Conservation (phyloP, 1,140 invertebrate genomes). For the Pseudoatta argentina region DNA sequence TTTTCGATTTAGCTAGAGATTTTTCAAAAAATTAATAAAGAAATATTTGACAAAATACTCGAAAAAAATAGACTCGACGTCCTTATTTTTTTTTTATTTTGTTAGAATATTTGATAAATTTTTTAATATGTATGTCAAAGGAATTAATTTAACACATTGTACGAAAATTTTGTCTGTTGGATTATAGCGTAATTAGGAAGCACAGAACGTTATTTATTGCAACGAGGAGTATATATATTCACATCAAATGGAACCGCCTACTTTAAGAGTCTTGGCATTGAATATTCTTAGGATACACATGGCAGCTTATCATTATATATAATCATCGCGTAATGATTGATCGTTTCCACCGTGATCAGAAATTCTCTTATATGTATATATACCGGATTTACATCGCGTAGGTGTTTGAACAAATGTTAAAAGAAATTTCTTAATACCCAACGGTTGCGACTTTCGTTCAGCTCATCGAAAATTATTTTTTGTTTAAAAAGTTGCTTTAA, state of each 20-base stretch:
- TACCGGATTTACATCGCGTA: slow-evolving; percentile 14
- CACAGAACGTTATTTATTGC: slow-evolving; percentile 24
- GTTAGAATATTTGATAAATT: not conserved
- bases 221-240: slow-evolving; percentile 15
- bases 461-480: slow-evolving; percentile 60
- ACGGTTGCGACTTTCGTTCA: slow-evolving; percentile 7
- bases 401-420: slow-evolving; percentile 39
- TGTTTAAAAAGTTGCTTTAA: slow-evolving; percentile 51
- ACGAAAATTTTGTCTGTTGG: not conserved
- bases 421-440: slow-evolving; percentile 14
- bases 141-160: slow-evolving; percentile 1
- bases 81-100: not conserved
- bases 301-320: slow-evolving; percentile 36
- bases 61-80: not conserved
- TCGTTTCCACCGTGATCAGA: slow-evolving; percentile 23
- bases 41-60: not conserved
- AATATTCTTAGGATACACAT: slow-evolving; percentile 29
- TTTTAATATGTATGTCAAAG: not conserved
- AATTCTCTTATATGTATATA: slow-evolving; percentile 28
- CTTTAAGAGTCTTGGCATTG: slow-evolving; percentile 35
- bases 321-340: slow-evolving; percentile 48
- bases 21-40: not conserved
- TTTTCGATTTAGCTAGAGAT: not conserved
- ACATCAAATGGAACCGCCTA: slow-evolving; percentile 36
- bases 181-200: slow-evolving; percentile 33